These are phyloP conservation scores for Sebastes iracundus DNA, from an alignment of 2,797 vertebrate species.

Conservation along the genomic window DNA sequence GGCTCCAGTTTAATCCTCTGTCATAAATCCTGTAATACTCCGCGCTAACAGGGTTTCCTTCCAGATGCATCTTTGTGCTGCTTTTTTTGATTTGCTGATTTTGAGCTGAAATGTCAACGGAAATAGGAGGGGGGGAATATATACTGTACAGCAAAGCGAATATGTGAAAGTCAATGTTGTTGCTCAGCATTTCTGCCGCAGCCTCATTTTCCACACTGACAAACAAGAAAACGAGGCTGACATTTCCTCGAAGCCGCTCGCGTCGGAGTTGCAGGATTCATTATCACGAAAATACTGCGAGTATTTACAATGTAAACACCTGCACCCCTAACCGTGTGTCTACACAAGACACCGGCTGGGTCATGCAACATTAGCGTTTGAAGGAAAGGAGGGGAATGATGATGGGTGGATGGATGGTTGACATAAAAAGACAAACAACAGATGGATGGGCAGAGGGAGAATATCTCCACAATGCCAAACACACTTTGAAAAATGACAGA, in stretches of 20 bases:
- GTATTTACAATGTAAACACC: slow-evolving; percentile 1
- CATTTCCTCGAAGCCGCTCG: not conserved
- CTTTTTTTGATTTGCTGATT: slow-evolving; percentile 28
- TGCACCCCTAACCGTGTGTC: not conserved
- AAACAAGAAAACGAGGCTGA: slow-evolving; percentile 15
- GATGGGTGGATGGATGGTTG: slow-evolving; percentile 4
- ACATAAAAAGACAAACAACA: slow-evolving; percentile 13
- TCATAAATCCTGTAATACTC: slow-evolving; percentile 42
- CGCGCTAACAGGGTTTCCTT: not conserved
- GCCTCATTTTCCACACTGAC: slow-evolving; percentile 1
- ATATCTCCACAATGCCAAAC: not conserved
- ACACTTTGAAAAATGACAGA: not conserved
- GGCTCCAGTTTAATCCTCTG: slow-evolving; percentile 46
- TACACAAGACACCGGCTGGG: not conserved
- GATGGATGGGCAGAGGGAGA: slow-evolving; percentile 28
- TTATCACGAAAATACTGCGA: not conserved
- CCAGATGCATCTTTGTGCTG: slow-evolving; percentile 4
- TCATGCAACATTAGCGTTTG: slow-evolving; percentile 7
- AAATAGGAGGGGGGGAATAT: not conserved
- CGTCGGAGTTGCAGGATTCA: not conserved
- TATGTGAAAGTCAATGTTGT: not conserved
- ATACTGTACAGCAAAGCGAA: not conserved
- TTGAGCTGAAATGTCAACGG: slow-evolving; percentile 19
- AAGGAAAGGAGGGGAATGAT: not conserved
- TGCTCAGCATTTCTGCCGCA: slow-evolving; percentile 10